phyloP scores from a whole-genome alignment of 2,797 vertebrate genomes.

The Peromyscus nudipes region DNA sequence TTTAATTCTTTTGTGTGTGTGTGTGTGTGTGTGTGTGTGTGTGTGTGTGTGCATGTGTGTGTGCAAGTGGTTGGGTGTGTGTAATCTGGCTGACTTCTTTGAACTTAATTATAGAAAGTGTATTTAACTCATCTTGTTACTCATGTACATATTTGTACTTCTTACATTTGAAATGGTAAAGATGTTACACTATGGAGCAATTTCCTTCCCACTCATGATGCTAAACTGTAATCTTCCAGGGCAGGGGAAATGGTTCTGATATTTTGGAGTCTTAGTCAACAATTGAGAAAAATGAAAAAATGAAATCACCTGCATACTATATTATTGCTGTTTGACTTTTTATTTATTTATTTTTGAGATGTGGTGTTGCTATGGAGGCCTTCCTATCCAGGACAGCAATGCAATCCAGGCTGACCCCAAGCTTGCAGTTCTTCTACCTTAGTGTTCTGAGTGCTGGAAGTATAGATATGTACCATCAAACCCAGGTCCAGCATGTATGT shows the following conservation, averaged over 20 bases:
- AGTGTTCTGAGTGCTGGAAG: neutral
- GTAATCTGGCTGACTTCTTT: neutral
- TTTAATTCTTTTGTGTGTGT: neutral
- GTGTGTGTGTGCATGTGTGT: neutral
- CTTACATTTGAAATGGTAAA: neutral
- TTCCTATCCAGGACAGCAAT: neutral
- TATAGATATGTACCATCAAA: too few species aligned
- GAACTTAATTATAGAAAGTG: neutral
- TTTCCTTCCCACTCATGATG: conserved; percentile 68
- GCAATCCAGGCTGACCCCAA: neutral
- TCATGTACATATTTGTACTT: neutral
- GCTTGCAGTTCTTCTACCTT: neutral
- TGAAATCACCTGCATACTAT: neutral
- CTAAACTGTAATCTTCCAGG: conserved; percentile 66
- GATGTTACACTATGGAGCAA: neutral
- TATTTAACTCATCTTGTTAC: neutral
- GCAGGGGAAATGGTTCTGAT: conserved; percentile 38
- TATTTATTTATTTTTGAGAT: neutral
- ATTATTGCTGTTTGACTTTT: neutral
- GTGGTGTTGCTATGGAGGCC: too few species aligned
- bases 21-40: neutral
- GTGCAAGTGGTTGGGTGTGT: neutral
- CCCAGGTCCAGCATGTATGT: neutral
- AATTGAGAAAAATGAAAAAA: neutral
- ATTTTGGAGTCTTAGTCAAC: neutral